phyloP scores from a whole-genome alignment of 2,797 vertebrate species.

The Sebastolobus altivelis region DNA sequence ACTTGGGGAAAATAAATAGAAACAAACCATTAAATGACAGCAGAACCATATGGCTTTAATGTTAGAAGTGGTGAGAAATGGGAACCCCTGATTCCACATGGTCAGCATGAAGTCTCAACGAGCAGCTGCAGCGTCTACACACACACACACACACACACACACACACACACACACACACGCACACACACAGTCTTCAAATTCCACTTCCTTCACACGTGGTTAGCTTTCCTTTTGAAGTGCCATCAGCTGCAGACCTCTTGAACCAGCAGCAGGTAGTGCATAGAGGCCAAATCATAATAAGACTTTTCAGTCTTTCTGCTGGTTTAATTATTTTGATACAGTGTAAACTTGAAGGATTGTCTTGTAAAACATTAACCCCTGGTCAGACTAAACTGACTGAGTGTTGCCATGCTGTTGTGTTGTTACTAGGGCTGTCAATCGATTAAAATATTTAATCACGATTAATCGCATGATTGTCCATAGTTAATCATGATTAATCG shows the following conservation, averaged over 20 bases:
- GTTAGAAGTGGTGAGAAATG: slow-evolving; percentile 58
- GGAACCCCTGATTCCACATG: slow-evolving; percentile 67
- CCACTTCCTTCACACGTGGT: slow-evolving; percentile 71
- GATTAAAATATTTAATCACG: too few relatives aligned
- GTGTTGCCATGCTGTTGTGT: background rate
- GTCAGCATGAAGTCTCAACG: slow-evolving; percentile 62
- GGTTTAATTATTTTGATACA: slow-evolving; percentile 28
- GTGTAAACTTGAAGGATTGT: background rate
- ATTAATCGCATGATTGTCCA: too few relatives aligned
- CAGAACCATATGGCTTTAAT: slow-evolving; percentile 53
- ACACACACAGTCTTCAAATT: slow-evolving; percentile 61
- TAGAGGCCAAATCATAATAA: slow-evolving; percentile 4
- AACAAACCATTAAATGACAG: slow-evolving; percentile 35
- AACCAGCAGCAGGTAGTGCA: slow-evolving; percentile 47
- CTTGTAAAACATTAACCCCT: slow-evolving; percentile 50
- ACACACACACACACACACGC: slow-evolving; percentile 19
- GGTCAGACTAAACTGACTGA: slow-evolving; percentile 1
- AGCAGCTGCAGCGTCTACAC: slow-evolving; percentile 65
- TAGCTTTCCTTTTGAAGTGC: slow-evolving; percentile 67
- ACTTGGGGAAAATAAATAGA: slow-evolving; percentile 19
- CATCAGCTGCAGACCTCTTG: slow-evolving; percentile 47
- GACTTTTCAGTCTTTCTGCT: background rate
- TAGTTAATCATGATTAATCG: too few relatives aligned
- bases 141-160: slow-evolving; percentile 25
- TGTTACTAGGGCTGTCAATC: too few relatives aligned